These are phyloP conservation scores for Rhynchomys soricoides DNA, from an alignment of 2,113 vertebrate genomes.

Conservation along the genomic window DNA sequence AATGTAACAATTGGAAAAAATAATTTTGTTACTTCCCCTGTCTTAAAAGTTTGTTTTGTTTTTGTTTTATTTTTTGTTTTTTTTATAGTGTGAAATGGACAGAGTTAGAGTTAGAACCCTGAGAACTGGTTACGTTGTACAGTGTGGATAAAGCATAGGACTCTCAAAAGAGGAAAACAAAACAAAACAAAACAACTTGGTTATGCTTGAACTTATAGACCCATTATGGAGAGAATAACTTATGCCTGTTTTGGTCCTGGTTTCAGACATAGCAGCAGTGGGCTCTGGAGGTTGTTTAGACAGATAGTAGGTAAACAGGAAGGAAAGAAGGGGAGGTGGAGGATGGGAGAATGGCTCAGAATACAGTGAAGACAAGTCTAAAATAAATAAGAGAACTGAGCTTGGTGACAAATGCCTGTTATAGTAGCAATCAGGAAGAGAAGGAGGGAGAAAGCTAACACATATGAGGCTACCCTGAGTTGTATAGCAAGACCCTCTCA, in stretches of 20 bases:
- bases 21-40: not conserved
- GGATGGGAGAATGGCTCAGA: not conserved
- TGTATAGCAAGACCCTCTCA: not conserved
- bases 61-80: too few species aligned
- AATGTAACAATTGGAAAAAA: not conserved
- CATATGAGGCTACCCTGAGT: not conserved
- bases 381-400: not conserved
- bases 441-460: not conserved
- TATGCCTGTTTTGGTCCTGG: not conserved
- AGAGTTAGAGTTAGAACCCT: not conserved
- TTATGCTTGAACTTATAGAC: not conserved
- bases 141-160: not conserved
- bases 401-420: too few species aligned
- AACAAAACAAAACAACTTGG: not conserved
- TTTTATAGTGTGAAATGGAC: not conserved
- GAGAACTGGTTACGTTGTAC: not conserved
- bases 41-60: not conserved
- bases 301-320: not conserved
- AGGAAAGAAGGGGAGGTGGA: not conserved
- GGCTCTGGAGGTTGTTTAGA: not conserved
- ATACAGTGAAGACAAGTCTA: not conserved
- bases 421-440: not conserved
- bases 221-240: not conserved
- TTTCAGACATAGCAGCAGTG: not conserved
- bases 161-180: not conserved